A percentile compares a stretch with the other conserved stretches of the same genome.
phyloP scores from a whole-genome alignment of 1,140 invertebrate genomes.

The Paramacrobiotus metropolitanus region DNA sequence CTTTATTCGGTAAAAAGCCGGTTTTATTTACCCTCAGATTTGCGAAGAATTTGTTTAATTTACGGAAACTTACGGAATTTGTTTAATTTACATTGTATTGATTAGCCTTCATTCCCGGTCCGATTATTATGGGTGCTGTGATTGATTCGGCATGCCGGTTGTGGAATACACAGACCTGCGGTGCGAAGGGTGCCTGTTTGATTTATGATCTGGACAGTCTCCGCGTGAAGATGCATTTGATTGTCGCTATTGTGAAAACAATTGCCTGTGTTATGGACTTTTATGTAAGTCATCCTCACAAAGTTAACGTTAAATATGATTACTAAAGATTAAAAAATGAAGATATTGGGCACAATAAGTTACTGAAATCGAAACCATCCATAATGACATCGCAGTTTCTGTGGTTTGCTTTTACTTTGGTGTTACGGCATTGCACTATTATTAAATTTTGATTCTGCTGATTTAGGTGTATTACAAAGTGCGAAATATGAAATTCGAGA shows the following conservation, averaged over 20 bases:
- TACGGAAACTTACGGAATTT: not conserved
- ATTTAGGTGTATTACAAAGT: not conserved
- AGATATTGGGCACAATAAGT: no score
- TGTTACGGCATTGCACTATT: no score
- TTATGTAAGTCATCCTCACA: conserved; percentile 1
- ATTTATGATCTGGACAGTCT: conserved; percentile 3
- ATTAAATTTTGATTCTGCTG: no score
- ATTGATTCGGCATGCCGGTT: conserved; percentile 1
- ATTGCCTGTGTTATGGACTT: not conserved
- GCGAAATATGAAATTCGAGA: not conserved
- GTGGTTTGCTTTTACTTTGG: no score
- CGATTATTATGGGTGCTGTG: not conserved
- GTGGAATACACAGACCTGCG: not conserved
- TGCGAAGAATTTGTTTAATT: no score
- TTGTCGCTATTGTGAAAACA: not conserved
- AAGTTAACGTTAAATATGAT: not conserved
- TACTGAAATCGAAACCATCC: no score
- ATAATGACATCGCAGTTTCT: no score
- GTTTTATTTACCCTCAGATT: no score
- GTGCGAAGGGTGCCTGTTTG: not conserved
- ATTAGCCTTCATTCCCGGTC: conserved; percentile 4
- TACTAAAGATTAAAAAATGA: no score
- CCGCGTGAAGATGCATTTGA: not conserved
- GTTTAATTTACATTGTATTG: not conserved
- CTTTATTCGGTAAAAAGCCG: conserved; percentile 1